Conservation (phyloP, 2,888 invertebrate genomes). For the Elysia crispata region DNA sequence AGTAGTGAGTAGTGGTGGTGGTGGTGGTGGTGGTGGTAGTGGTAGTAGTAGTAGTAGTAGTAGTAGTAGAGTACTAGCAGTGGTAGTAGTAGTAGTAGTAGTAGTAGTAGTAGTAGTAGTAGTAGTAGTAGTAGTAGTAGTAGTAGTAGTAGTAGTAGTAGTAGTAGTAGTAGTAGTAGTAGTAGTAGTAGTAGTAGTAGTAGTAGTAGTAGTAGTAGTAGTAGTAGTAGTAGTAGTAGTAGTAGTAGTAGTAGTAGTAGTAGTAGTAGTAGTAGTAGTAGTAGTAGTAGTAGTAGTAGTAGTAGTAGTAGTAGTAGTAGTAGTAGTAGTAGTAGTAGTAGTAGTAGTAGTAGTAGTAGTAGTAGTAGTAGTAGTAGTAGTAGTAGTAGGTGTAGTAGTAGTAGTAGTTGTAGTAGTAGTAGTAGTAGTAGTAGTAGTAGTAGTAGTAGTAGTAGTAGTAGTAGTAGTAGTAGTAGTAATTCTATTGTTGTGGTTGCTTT, state of each 20-base stretch:
- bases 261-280: conserved; percentile 26
- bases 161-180: conserved; percentile 24
- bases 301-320: conserved; percentile 23
- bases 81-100: conserved; percentile 13
- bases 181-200: conserved; percentile 1
- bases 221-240: conserved; percentile 10
- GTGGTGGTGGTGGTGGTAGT: conserved; percentile 38
- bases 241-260: conserved; percentile 18
- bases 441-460: too few species aligned
- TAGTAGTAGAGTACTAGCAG: too few species aligned
- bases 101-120: conserved; percentile 16
- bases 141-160: conserved; percentile 13
- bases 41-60: conserved; percentile 23
- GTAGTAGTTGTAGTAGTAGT: not conserved
- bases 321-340: conserved; percentile 19
- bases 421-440: conserved; percentile 10
- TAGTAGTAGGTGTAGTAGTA: conserved; percentile 32
- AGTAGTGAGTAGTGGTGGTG: too few species aligned
- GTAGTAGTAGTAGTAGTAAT: too few species aligned
- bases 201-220: conserved; percentile 13
- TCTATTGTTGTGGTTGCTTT: too few species aligned
- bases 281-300: conserved; percentile 18
- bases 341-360: conserved; percentile 20
- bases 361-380: conserved; percentile 28
- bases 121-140: conserved; percentile 20